A percentile compares a stretch with the other conserved stretches of the same genome.
Evolutionary conservation across 1,140 invertebrate species (phyloP).

Genomic region (Brachionus asplanchnoidis): DNA sequence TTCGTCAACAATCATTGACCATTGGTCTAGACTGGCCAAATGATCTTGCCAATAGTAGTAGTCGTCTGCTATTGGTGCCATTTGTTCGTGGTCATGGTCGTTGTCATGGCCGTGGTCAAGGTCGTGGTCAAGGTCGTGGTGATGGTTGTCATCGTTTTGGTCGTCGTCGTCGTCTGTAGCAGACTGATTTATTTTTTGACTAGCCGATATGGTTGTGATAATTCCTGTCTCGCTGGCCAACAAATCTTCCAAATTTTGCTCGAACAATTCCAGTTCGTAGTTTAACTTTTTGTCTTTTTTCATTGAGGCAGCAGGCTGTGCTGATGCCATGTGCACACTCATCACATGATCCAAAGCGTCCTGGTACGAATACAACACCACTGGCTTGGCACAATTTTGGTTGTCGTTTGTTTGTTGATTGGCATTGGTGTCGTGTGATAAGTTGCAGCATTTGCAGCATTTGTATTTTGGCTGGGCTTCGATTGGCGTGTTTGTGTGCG

Average conservation of each 20-base stretch:
- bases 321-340: slow-evolving; percentile 27
- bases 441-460: slow-evolving; percentile 15
- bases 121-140: no score
- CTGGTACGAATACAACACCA: slow-evolving; percentile 25
- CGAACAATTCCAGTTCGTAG: slow-evolving; percentile 34
- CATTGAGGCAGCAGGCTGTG: neutral
- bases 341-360: slow-evolving; percentile 33
- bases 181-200: neutral
- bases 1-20: neutral
- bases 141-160: neutral
- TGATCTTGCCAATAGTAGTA: neutral
- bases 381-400: neutral
- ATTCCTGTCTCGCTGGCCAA: slow-evolving; percentile 12
- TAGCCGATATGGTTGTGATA: neutral
- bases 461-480: slow-evolving; percentile 40
- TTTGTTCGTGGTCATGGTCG: neutral
- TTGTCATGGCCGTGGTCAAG: neutral
- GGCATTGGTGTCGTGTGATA: neutral
- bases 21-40: neutral
- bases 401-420: neutral
- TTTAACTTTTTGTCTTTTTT: slow-evolving; percentile 35
- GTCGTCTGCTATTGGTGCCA: neutral
- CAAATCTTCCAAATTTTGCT: slow-evolving; percentile 39
- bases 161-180: neutral
- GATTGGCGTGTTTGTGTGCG: neutral